A percentile compares a stretch with the other conserved stretches of the same genome.
These are phyloP conservation scores for Maniola hyperantus DNA, from an alignment of 2,888 invertebrate genomes.

Conservation along the genomic window DNA sequence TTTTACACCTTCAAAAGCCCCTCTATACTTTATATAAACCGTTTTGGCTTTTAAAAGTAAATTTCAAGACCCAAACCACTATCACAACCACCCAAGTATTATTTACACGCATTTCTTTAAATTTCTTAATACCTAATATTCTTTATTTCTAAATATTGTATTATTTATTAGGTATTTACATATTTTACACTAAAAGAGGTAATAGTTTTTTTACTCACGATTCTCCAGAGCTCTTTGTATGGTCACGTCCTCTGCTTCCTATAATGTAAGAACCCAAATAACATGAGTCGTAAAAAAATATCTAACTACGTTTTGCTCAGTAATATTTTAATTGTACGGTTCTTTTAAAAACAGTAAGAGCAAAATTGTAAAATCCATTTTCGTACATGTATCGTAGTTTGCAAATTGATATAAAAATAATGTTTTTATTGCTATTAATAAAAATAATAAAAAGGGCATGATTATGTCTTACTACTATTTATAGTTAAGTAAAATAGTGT, in stretches of 20 bases:
- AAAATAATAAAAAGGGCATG: background rate
- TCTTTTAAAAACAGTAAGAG: too few species aligned
- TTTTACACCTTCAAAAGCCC: conserved; percentile 10
- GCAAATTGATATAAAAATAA: too few species aligned
- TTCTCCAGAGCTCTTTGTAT: conserved; percentile 72
- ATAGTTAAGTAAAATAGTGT: too few species aligned
- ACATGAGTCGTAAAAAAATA: background rate
- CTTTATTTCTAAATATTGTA: background rate
- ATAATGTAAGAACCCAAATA: conserved; percentile 37
- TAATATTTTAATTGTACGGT: background rate
- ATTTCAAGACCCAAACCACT: conserved; percentile 10
- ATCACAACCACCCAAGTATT: conserved; percentile 18
- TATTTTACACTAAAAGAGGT: background rate
- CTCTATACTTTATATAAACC: background rate
- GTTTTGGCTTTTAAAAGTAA: conserved; percentile 1
- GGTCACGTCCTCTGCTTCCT: conserved; percentile 60
- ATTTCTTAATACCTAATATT: background rate
- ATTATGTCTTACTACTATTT: too few species aligned
- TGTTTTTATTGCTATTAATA: background rate
- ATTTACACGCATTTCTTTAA: conserved; percentile 2
- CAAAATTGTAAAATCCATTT: too few species aligned
- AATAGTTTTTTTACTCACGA: conserved; percentile 61
- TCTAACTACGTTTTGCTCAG: background rate
- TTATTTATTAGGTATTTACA: background rate
- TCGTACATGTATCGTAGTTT: too few species aligned